phyloP scores from a whole-genome alignment of 2,797 vertebrate genomes.

The Kryptolebias ocellatus region DNA sequence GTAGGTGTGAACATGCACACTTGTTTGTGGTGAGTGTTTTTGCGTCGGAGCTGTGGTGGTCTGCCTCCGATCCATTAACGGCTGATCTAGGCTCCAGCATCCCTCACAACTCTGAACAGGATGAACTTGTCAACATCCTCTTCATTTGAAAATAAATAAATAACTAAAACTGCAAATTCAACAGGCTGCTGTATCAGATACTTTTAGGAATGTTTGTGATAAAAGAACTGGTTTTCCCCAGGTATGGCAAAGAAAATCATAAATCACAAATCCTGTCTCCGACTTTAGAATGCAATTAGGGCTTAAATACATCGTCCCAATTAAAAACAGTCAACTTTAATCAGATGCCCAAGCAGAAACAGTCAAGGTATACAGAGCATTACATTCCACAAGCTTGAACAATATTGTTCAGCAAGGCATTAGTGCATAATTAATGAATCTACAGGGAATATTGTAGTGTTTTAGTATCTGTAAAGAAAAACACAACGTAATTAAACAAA shows the following conservation, averaged over 20 bases:
- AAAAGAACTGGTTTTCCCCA: no score
- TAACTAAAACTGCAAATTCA: no score
- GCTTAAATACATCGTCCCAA: background rate
- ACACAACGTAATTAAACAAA: constrained; percentile 31
- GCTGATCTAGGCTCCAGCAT: no score
- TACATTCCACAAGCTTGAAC: constrained; percentile 33
- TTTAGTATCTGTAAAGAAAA: constrained; percentile 37
- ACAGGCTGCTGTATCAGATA: no score
- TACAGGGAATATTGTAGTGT: constrained; percentile 24
- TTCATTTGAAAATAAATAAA: no score
- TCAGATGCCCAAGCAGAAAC: constrained; percentile 27
- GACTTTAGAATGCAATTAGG: constrained; percentile 1
- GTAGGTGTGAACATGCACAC: background rate
- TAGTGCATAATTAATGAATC: constrained; percentile 44
- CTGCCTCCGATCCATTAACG: no score
- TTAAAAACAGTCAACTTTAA: constrained; percentile 16
- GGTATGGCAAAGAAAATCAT: background rate
- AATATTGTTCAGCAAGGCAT: constrained; percentile 33
- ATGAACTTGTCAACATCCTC: no score
- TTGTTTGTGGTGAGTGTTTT: background rate
- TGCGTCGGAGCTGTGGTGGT: no score
- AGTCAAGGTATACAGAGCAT: constrained; percentile 9
- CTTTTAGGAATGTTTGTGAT: no score
- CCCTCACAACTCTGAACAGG: no score
- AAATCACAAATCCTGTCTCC: background rate